Evolutionary conservation across 2,113 vertebrate genomes (phyloP), one percentile per base, ranked within the genome.

Genomic region (Hippocampus guttulatus): DNA sequence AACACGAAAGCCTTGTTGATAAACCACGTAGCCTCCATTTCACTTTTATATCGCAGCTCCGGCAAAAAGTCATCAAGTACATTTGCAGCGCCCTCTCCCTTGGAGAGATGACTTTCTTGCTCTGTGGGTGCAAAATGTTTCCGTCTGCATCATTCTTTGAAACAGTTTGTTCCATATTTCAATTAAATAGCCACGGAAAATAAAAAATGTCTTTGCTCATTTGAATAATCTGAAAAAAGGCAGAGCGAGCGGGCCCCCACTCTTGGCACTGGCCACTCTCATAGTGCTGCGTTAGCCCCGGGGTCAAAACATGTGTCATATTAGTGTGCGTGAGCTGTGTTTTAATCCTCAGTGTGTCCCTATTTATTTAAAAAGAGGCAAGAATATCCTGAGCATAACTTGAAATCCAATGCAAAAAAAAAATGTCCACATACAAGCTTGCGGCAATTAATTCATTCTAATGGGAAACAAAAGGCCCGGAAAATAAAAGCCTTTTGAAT

Each of bases 111-210:
- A 61, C 5, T 33, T 61, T 64, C 74, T 72, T 70, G 80, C 68
- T 76, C 78, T 87, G 82, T 76, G 38, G 70, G 62, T 77, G 74
- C 76, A 80, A 82, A 91, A 88, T 82, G 75, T 75, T 61, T 20
- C 61, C 70, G 71, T 69, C 74, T 82, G 78, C 81, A 85, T 85
- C 76, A 75, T 86, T 85, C 85, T 81, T 82, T 75, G 87, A 88
- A 91, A 81, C 75, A 75, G 88, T 87, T 90, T 87, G 77, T 87
- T 87, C 85, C 67, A 73, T 87, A 91, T 92, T 92, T 87, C 82
- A 87, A 84, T 89, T 84, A 85, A 68, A 77, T 47, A 47, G 64
- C 43, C 10, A 45, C 43, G 12, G 2, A 20, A 41, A 52, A 38
- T 15, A 71, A 69, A 72, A 77, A 75, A 74, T 62, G 69, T 61